Percentiles rank a stretch among this genome's conserved stretches.
Evolutionary conservation across 2,797 vertebrate species (phyloP).

Genomic region (Centroberyx gerrardi): DNA sequence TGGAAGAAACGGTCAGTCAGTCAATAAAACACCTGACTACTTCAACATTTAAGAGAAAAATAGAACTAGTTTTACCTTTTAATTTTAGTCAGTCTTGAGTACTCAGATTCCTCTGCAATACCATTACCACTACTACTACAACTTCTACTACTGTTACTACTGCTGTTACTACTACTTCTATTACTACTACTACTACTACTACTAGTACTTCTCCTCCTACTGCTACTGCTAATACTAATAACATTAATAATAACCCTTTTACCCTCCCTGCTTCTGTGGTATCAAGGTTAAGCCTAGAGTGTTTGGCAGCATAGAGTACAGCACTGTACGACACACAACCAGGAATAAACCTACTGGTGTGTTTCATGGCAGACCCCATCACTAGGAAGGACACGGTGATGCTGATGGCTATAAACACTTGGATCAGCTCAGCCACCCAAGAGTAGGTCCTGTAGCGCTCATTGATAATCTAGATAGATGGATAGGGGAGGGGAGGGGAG

Average conservation of each 20-base stretch:
- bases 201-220: neutral
- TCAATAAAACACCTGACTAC: neutral
- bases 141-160: neutral
- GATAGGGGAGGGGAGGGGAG: slow-evolving; percentile 36
- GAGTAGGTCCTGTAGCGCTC: slow-evolving; percentile 75
- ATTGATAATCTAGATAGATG: slow-evolving; percentile 76
- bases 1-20: slow-evolving; percentile 47
- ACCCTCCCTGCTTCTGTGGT: too few species aligned
- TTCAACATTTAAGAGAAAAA: too few species aligned
- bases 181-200: neutral
- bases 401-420: slow-evolving; percentile 84
- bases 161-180: neutral
- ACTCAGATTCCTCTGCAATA: too few species aligned
- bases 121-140: neutral
- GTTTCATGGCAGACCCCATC: slow-evolving; percentile 85
- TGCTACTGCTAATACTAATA: too few species aligned
- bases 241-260: too few species aligned
- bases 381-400: slow-evolving; percentile 85
- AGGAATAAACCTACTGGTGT: slow-evolving; percentile 73
- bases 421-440: slow-evolving; percentile 82
- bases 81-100: too few species aligned
- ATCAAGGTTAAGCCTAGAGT: too few species aligned
- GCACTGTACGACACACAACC: neutral
- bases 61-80: too few species aligned
- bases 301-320: too few species aligned